Evolutionary conservation across 2,113 vertebrate species (phyloP), one percentile per base, ranked within the genome.

Genomic region (Dasyprocta punctata): DNA sequence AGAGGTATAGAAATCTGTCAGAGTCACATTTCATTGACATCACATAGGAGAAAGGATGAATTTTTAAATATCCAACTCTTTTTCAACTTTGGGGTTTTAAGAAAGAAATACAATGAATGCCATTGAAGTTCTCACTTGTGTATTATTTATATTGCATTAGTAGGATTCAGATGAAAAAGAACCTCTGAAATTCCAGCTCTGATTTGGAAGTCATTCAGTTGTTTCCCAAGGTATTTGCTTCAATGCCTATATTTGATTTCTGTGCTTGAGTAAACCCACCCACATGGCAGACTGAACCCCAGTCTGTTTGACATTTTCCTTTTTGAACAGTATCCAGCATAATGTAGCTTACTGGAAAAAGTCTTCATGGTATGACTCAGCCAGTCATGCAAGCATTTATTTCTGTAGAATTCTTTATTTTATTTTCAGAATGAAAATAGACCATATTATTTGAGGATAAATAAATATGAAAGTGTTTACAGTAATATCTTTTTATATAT

Each of bases 221-320:
- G 9, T 97, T 97, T 95, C 95, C 81, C 84, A 67, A 90, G 80
- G 49, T 49, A 0, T 93, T 98, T 95, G 52, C 98, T 98, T 81
- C 90, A 86, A 69, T 49, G 94, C 95, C 86, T 96, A 22, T 97
- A 92, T 98, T 98, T 98, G 65, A 98, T 98, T 97, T 98, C 97
- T 95, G 89, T 87, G 95, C 97, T 97, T 97, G 97, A 98, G 65
- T 96, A 98, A 98, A 98, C 95, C 97, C 97, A 97, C 97, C 97
- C 97, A 97, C 95, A 86, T 30, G 41, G 92, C 96, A 98, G 96
- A 97, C 95, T 95, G 80, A 98, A 94, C 96, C 97, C 97, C 60
- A 7, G 97, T 95, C 96, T 0, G 0, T 52, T 97, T 98, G 98
- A 98, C 97, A 98, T 98, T 98, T 98, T 95, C 97, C 93, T 47